These are phyloP conservation scores for Glossosoma conforme DNA, from an alignment of 1,140 invertebrate species.

Conservation along the genomic window DNA sequence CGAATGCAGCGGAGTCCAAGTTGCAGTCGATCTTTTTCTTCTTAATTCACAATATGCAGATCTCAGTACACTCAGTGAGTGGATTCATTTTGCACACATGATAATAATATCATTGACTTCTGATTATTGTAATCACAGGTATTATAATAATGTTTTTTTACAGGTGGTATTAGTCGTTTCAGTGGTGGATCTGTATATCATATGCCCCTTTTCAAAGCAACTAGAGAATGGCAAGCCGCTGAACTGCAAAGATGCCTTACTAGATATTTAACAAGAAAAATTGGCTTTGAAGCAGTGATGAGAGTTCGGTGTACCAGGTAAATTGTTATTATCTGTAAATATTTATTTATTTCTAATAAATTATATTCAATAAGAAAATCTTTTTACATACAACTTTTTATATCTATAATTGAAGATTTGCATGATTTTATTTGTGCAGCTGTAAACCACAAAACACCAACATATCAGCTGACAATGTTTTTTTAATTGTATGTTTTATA, in stretches of 20 bases:
- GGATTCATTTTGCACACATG: slow-evolving; percentile 9
- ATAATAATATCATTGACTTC: no score
- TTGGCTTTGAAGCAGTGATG: slow-evolving; percentile 99
- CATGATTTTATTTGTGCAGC: no score
- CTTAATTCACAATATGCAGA: slow-evolving; percentile 92
- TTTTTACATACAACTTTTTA: no score
- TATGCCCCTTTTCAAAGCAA: slow-evolving; percentile 81
- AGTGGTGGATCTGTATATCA: slow-evolving; percentile 93
- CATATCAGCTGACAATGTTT: no score
- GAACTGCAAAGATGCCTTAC: slow-evolving; percentile 74
- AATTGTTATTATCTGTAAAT: not conserved
- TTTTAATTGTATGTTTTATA: slow-evolving; percentile 1
- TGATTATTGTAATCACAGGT: not conserved
- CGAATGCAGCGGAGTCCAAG: slow-evolving; percentile 94
- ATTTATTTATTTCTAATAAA: not conserved
- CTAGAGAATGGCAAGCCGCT: slow-evolving; percentile 64
- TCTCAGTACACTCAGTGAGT: slow-evolving; percentile 86
- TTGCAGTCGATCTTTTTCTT: slow-evolving; percentile 93
- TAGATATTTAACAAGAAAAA: slow-evolving; percentile 92
- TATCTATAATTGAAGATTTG: no score
- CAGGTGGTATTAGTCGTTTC: slow-evolving; percentile 89
- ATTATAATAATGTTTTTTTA: slow-evolving; percentile 31
- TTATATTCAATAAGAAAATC: no score
- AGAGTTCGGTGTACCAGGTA: slow-evolving; percentile 89
- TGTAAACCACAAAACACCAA: no score